Conservation (phyloP, 64 coral and sea anemone genomes). For the Pocillopora damicornis region DNA sequence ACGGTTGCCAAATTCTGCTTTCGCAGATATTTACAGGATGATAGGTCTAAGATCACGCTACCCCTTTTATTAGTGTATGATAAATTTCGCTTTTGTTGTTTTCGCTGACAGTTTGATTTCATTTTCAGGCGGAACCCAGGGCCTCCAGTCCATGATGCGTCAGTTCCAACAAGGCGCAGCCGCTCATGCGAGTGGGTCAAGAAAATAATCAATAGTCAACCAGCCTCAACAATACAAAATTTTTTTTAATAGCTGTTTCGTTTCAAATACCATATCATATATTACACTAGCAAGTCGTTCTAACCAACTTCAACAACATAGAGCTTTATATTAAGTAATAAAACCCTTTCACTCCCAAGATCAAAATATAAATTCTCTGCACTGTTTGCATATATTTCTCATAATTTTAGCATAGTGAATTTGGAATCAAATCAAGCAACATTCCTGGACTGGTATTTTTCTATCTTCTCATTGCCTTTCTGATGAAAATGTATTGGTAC, state of each 20-base stretch:
- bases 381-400: too few relatives aligned
- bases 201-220: neutral
- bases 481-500: too few relatives aligned
- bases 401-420: too few relatives aligned
- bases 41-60: neutral
- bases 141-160: slow-evolving; percentile 91
- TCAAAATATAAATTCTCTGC: too few relatives aligned
- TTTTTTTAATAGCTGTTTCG: neutral
- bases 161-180: slow-evolving; percentile 79
- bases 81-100: too few relatives aligned
- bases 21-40: too few relatives aligned
- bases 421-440: too few relatives aligned
- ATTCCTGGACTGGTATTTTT: too few relatives aligned
- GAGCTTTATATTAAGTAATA: too few relatives aligned
- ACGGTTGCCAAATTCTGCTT: too few relatives aligned
- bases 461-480: too few relatives aligned
- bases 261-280: neutral
- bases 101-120: neutral
- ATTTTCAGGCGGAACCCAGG: slow-evolving; percentile 80
- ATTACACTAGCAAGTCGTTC: neutral
- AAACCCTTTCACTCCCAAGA: too few relatives aligned
- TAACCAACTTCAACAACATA: neutral
- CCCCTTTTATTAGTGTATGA: neutral
- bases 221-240: neutral
- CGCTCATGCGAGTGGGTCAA: neutral